Base-by-base conservation (phyloP, 2,888 invertebrate species). In the Andrena bicolor region DNA sequence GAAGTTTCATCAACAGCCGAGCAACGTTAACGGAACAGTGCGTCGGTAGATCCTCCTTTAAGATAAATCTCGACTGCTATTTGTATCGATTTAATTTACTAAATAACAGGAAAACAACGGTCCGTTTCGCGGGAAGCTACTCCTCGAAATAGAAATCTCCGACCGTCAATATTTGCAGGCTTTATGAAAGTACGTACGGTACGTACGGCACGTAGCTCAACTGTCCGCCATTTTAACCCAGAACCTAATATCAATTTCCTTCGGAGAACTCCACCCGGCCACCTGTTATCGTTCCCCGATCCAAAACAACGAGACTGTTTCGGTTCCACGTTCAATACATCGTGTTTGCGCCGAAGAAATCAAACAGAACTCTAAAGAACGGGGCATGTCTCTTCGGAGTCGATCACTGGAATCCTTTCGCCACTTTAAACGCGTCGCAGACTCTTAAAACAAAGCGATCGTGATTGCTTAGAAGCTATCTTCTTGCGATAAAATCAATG, bases 161-260 rank as follows among this genome's bases (percentile, higher is more conserved):
- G 26, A 72, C 32, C 48, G 80, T 56, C 66, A 72, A 80, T 72
- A 80, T 80, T 80, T 80, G 72, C 66, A 0, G 26, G 32, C 35
- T 80, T 68, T 80, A 72, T 72, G 80, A 80, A 72, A 72, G 53
- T 60, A 35, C 65, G 41, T 10, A 20, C 60, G 64, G 77, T 51
- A 77, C 16, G 58, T 60, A 20, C 32, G 26, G 58, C 48, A 64
- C 56, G 30, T 56, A 28, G 32, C 23, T 16, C 41, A 16, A 35
- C 49, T 49, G 48, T 41, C 48, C 53, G 64, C 68, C 49, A 81
- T 74, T 74, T 81, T 81, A 80, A 80, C 56, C 32, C 23, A 2
- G 70, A 71, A 75, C 75, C 65, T 70, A 75, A 81, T 82, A 81
- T 70, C 81, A 81, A 81, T 82, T 82, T 81, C 81, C 69, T 74